These are phyloP conservation scores for Diceros bicornis DNA, from an alignment of 2,797 vertebrate genomes.

Conservation along the genomic window DNA sequence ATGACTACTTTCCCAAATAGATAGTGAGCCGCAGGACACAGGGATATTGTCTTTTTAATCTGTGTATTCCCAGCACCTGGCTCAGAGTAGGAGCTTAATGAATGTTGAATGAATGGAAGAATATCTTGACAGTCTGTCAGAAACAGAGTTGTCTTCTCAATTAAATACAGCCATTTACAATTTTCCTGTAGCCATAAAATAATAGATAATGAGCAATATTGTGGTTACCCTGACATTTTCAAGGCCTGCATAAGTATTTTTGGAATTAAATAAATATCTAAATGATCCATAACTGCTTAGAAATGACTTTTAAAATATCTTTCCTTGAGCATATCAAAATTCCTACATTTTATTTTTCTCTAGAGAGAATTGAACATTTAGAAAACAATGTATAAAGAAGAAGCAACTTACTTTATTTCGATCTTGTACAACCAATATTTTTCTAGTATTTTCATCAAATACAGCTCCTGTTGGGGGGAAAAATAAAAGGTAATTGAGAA, in stretches of 20 bases:
- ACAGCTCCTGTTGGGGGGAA: conserved; percentile 93
- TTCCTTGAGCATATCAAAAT: background rate
- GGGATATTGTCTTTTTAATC: background rate
- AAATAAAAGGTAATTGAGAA: conserved; percentile 62
- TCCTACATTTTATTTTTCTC: conserved; percentile 43
- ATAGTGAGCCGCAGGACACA: background rate
- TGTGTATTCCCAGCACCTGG: background rate
- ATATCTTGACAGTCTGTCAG: background rate
- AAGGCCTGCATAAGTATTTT: background rate
- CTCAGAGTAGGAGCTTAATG: background rate
- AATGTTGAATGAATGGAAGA: background rate
- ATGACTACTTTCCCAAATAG: background rate
- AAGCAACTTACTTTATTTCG: conserved; percentile 93
- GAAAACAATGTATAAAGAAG: conserved; percentile 61
- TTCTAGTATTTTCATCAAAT: conserved; percentile 93
- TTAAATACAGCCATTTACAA: background rate
- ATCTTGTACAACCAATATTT: conserved; percentile 97
- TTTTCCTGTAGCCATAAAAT: background rate
- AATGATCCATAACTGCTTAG: background rate
- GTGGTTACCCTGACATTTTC: background rate
- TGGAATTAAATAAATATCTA: background rate
- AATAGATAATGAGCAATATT: background rate
- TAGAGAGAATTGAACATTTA: background rate
- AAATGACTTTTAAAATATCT: background rate
- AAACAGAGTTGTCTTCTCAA: background rate